Base-by-base conservation (phyloP, 2,888 invertebrate genomes). In the Brachycybe producta region DNA sequence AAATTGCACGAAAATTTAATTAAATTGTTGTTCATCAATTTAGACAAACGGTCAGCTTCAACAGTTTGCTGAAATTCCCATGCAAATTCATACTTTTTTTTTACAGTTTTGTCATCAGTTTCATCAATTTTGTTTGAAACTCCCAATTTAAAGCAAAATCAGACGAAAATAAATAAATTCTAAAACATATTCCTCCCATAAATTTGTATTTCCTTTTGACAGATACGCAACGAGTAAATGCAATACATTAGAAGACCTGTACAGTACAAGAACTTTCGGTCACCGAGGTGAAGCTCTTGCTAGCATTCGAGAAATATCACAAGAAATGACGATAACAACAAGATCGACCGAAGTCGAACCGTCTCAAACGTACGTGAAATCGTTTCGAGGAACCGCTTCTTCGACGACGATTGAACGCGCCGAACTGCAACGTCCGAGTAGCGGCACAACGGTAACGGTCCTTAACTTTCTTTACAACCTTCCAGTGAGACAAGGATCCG, bases 371-470 rank as follows among this genome's bases (percentile, higher is more conserved):
- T 42, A n/a, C 8, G 23, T 28, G 27, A 42, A 73, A 49, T 80
- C 82, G 0, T 79, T 73, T 65, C 65, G 23, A 17, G 42, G 42
- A 4, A 26, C 15, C 13, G 5, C 8, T 13, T 24, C 24, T 2
- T 15, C 24, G n/a, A 26, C 19, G 7, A 28, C 24, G 19, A n/a
- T 23, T 5, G 8, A 30, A n/a, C 8, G n/a, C 8, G 23, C 40
- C 19, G 17, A 19, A 3, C 5, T 42, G 8, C 17, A 17, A 30
- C 71, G 82, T 57, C 77, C 81, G 5, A 75, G 78, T 36, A 67
- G 67, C 55, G 85, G 85, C 48, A 83, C 83, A 0, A 84, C 84
- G 8, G 74, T 84, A 8, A 78, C 78, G 44, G 70, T 83, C 38
- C 72, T 73, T 58, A 77, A 78, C 43, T 76, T 82, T 57, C 70